A percentile compares a stretch with the other conserved stretches of the same genome.
Conservation (phyloP, 2,113 vertebrate genomes). For the Osmerus eperlanus region DNA sequence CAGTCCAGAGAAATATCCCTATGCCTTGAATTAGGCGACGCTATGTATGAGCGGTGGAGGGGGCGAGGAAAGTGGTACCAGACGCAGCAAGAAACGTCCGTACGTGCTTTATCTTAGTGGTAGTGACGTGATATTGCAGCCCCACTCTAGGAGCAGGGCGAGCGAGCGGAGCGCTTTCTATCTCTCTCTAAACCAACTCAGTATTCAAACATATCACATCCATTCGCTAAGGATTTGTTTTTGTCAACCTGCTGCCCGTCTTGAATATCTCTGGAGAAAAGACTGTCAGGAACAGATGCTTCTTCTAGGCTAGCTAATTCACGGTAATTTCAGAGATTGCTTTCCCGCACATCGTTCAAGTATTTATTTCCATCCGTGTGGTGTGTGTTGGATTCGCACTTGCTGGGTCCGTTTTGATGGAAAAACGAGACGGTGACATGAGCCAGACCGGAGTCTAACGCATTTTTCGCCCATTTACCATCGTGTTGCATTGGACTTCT, state of each 20-base stretch:
- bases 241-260: constrained; percentile 58
- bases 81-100: constrained; percentile 73
- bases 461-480: constrained; percentile 69
- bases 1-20: constrained; percentile 61
- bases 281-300: constrained; percentile 49
- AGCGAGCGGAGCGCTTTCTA: constrained; percentile 66
- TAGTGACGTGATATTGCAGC: constrained; percentile 81
- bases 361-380: constrained; percentile 52
- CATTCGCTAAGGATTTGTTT: constrained; percentile 75
- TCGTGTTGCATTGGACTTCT: constrained; percentile 84
- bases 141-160: constrained; percentile 67
- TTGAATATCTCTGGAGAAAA: constrained; percentile 55
- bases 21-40: constrained; percentile 66
- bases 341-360: constrained; percentile 49
- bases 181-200: constrained; percentile 73
- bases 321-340: constrained; percentile 54
- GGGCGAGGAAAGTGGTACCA: constrained; percentile 67
- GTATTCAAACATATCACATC: constrained; percentile 74
- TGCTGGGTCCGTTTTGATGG: constrained; percentile 57
- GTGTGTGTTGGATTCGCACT: constrained; percentile 57
- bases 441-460: constrained; percentile 72
- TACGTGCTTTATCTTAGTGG: constrained; percentile 76
- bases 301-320: constrained; percentile 59
- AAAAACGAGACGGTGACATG: constrained; percentile 70
- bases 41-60: constrained; percentile 41